These are phyloP conservation scores for Diorhabda sublineata DNA, from an alignment of 1,140 invertebrate species.

Conservation along the genomic window DNA sequence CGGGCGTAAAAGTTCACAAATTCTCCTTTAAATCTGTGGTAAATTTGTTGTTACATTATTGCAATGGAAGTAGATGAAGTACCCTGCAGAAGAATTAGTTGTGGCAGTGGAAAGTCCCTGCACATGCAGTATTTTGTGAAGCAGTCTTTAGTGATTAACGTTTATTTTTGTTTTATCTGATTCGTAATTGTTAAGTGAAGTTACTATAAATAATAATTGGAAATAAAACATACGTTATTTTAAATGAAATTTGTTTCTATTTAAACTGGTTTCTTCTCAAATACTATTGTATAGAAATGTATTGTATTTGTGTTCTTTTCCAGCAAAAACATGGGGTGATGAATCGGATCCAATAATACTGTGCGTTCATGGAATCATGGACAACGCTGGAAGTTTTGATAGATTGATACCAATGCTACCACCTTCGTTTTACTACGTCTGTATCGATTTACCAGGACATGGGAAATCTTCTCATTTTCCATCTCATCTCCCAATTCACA, in stretches of 20 bases:
- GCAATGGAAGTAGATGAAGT: too few species aligned
- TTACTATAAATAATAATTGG: too few species aligned
- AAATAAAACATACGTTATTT: neutral
- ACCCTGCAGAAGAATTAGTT: too few species aligned
- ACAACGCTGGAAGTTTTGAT: conserved; percentile 66
- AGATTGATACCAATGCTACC: conserved; percentile 58
- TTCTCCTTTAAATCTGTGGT: too few species aligned
- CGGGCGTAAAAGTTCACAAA: too few species aligned
- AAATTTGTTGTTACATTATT: too few species aligned
- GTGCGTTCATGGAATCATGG: conserved; percentile 58
- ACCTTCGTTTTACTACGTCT: conserved; percentile 56
- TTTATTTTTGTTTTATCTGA: too few species aligned
- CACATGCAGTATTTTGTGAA: too few species aligned
- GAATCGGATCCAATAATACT: conserved; percentile 52
- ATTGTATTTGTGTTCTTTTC: conserved; percentile 27
- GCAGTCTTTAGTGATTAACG: too few species aligned
- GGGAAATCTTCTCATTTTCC: conserved; percentile 62
- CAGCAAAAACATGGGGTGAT: conserved; percentile 63
- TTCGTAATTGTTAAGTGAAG: too few species aligned
- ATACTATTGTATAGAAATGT: neutral
- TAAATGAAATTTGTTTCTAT: neutral
- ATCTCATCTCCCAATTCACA: conserved; percentile 49
- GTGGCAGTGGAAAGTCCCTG: too few species aligned
- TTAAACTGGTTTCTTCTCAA: neutral
- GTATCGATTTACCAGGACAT: conserved; percentile 67